Evolutionary conservation across 2,888 invertebrate genomes (phyloP).

Genomic region (Spilosoma lubricipeda): DNA sequence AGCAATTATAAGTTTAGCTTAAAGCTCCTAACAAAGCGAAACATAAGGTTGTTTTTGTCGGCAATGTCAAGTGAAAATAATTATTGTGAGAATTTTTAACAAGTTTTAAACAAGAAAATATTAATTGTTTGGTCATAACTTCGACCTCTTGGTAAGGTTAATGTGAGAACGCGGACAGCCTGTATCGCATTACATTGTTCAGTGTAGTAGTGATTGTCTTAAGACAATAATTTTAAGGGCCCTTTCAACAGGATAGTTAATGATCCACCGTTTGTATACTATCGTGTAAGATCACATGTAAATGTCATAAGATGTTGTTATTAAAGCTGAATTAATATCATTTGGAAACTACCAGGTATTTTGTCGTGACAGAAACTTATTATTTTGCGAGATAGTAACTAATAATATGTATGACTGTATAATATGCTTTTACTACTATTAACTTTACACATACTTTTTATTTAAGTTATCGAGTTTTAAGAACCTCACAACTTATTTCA

Average conservation of each 20-base stretch:
- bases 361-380: neutral
- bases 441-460: neutral
- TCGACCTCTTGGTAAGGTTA: slow-evolving; percentile 46
- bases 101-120: slow-evolving; percentile 31
- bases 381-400: neutral
- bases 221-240: neutral
- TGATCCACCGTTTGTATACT: neutral
- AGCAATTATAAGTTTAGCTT: neutral
- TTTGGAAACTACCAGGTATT: neutral
- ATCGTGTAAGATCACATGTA: neutral
- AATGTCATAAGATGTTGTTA: neutral
- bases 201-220: slow-evolving; percentile 18
- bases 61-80: slow-evolving; percentile 27
- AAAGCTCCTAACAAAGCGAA: neutral
- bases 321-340: neutral
- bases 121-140: slow-evolving; percentile 28
- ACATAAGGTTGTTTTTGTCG: slow-evolving; percentile 4
- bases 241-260: neutral
- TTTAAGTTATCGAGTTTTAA: neutral
- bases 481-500: too few relatives aligned
- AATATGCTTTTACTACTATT: neutral
- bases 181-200: slow-evolving; percentile 39
- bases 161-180: slow-evolving; percentile 36
- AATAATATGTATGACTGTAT: neutral
- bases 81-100: slow-evolving; percentile 44